Percentiles rank a stretch among this genome's conserved stretches.
phyloP scores from a whole-genome alignment of 2,113 vertebrate species.

The Saccopteryx bilineata region DNA sequence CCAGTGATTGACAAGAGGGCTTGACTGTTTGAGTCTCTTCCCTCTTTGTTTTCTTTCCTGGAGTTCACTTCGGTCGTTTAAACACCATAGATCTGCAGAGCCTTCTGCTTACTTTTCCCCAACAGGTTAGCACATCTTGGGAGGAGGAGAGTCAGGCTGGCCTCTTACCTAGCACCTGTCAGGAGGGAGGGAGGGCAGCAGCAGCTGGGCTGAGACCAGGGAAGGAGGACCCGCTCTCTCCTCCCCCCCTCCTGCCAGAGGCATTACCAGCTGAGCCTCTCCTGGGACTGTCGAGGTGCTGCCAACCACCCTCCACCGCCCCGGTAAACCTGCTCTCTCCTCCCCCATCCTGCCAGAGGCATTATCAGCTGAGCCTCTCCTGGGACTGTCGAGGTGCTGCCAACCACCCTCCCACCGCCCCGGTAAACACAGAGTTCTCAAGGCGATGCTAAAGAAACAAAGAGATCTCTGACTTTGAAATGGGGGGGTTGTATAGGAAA shows the following conservation, averaged over 20 bases:
- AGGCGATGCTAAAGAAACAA: not conserved
- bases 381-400: not conserved
- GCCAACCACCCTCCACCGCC: too few species aligned
- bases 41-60: not conserved
- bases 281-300: not conserved
- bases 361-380: not conserved
- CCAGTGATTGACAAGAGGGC: not conserved
- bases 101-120: not conserved
- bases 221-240: not conserved
- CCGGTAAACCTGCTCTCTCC: not conserved
- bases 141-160: not conserved
- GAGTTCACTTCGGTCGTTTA: not conserved
- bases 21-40: constrained; percentile 45
- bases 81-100: not conserved
- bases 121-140: not conserved
- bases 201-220: not conserved
- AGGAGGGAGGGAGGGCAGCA: not conserved
- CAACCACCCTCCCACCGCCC: too few species aligned
- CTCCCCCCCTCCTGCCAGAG: not conserved
- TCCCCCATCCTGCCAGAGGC: not conserved
- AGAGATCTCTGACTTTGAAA: not conserved
- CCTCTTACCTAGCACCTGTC: constrained; percentile 5
- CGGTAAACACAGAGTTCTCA: not conserved
- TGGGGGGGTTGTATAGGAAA: not conserved
- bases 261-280: not conserved